Base-by-base conservation (phyloP, 2,113 vertebrate species). In the Anas platyrhynchos region DNA sequence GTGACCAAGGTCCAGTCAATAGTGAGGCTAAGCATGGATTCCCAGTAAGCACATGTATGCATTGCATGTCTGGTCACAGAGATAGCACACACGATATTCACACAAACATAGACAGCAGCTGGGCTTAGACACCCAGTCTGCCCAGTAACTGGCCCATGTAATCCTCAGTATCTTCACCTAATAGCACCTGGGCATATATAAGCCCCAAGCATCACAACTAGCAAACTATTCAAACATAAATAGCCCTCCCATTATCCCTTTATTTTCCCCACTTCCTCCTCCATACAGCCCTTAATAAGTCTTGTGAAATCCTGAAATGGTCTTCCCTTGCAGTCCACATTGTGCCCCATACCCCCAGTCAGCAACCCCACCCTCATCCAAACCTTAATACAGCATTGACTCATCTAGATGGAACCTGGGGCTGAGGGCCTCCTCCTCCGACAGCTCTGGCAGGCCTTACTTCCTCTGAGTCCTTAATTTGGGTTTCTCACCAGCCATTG, bases 1-100 rank as follows among this genome's bases (percentile, higher is more conserved):
- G 26, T 20, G 80, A 54, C 26, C 9, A 1, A 0, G 25, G 12
- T 34, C 78, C 66, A 87, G 31, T 11, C 7, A 3, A 23, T 17
- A 44, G 18, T 1, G 0, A 85, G 32, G 11, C 48, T 72, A 72
- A 88, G 16, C 0, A 1, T 5, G 17, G 11, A 8, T 9, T 67
- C 41, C 46, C 10, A n/a, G 43, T 12, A 68, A 13, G 10, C 11
- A 59, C 10, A 6, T 1, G 25, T 36, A 15, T 36, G 10, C 15
- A 26, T 3, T 3, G 1, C 3, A 61, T 21, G 34, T 21, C 58
- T 54, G 6, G 17, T 41, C 16, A 9, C 1, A 1, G 17, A 55
- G 48, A 13, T 23, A 77, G 55, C 22, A 11, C 5, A 11, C 52
- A n/a, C 9, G 20, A 11, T 8, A 31, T 25, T 44, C 50, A 20